Conservation (phyloP, 2,797 vertebrate species). For the Ciconia nigra region DNA sequence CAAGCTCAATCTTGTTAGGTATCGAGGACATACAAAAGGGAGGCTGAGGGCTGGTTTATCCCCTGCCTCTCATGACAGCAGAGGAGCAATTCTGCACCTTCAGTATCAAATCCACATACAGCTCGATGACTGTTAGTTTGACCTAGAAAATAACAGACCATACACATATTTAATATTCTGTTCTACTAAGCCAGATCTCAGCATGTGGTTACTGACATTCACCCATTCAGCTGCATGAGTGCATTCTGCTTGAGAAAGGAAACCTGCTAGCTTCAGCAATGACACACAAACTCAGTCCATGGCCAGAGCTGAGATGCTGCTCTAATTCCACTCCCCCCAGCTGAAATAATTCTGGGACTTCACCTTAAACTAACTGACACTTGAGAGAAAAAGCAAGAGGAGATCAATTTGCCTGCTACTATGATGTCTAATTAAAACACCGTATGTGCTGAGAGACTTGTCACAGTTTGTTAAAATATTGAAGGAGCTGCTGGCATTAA, state of each 20-base stretch:
- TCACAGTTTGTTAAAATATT: constrained; percentile 15
- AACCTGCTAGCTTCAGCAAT: background rate
- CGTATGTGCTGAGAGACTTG: background rate
- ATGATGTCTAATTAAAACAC: constrained; percentile 39
- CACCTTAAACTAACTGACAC: background rate
- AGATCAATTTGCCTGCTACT: constrained; percentile 12
- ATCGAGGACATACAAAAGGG: background rate
- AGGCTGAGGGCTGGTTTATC: background rate
- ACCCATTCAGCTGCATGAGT: background rate
- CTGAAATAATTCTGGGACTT: background rate
- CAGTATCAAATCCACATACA: background rate
- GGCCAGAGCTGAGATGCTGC: background rate
- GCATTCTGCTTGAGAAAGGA: background rate
- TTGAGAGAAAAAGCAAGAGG: constrained; percentile 4
- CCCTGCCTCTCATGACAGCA: background rate
- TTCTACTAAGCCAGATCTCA: background rate
- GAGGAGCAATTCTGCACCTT: background rate
- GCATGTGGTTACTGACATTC: background rate
- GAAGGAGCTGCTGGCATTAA: constrained; percentile 14
- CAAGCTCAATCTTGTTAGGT: background rate
- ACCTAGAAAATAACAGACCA: background rate
- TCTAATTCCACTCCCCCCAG: background rate
- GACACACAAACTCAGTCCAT: background rate
- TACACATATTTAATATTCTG: background rate
- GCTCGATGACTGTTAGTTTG: background rate